Percentiles rank a stretch among this genome's conserved stretches.
These are phyloP conservation scores for Pseudomyrmex concolor DNA, from an alignment of 1,140 invertebrate species.

Conservation along the genomic window DNA sequence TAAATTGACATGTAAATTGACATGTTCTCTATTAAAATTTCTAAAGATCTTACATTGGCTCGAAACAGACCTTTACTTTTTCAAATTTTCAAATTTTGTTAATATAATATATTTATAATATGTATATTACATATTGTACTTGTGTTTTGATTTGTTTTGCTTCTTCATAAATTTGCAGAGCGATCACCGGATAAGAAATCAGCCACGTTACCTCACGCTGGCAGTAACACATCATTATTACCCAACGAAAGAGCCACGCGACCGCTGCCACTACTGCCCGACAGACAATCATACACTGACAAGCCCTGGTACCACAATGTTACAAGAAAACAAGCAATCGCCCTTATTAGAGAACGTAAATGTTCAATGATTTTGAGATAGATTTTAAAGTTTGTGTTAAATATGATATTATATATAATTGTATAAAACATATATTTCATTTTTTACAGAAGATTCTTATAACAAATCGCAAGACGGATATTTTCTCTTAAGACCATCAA, in stretches of 20 bases:
- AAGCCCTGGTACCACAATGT: slow-evolving; percentile 83
- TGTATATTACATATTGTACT: not conserved
- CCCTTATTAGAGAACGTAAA: slow-evolving; percentile 80
- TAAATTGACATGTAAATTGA: too few relatives aligned
- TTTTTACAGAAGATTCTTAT: slow-evolving; percentile 75
- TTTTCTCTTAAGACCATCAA: slow-evolving; percentile 82
- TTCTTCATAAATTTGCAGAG: slow-evolving; percentile 74
- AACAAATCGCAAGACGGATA: slow-evolving; percentile 78
- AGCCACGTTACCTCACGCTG: slow-evolving; percentile 78
- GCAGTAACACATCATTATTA: slow-evolving; percentile 74
- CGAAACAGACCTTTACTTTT: too few relatives aligned
- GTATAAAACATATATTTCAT: not conserved
- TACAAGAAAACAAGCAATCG: slow-evolving; percentile 79
- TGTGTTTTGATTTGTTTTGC: not conserved
- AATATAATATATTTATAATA: not conserved
- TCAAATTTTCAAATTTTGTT: too few relatives aligned
- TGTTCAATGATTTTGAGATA: too few relatives aligned
- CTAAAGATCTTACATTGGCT: too few relatives aligned
- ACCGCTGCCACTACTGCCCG: slow-evolving; percentile 81
- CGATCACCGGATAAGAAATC: slow-evolving; percentile 82
- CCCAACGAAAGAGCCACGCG: slow-evolving; percentile 77
- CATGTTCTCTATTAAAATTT: too few relatives aligned
- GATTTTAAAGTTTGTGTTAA: too few relatives aligned
- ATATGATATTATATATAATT: slow-evolving; percentile 4
- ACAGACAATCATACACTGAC: slow-evolving; percentile 78